These are phyloP conservation scores for Neelides folsomi DNA, from an alignment of 2,888 invertebrate genomes.

Conservation along the genomic window DNA sequence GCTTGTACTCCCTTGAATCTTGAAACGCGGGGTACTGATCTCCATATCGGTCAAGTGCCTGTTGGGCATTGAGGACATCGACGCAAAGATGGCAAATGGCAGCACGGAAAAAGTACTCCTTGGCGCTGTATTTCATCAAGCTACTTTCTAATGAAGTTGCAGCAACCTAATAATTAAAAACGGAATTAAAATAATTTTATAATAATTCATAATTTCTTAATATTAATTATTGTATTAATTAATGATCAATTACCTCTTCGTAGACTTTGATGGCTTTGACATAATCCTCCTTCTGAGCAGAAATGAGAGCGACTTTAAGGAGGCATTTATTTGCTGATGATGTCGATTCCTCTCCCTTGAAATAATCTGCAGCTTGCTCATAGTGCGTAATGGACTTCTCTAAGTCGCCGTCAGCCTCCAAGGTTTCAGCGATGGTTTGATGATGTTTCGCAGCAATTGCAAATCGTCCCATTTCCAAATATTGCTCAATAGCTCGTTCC, in stretches of 20 bases:
- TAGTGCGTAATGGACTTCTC: slow-evolving; percentile 84
- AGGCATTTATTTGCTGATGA: slow-evolving; percentile 97
- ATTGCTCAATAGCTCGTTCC: slow-evolving; percentile 87
- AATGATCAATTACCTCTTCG: slow-evolving; percentile 83
- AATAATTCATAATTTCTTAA: too few relatives aligned
- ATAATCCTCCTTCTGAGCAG: slow-evolving; percentile 91
- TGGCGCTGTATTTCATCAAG: slow-evolving; percentile 92
- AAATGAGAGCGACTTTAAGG: slow-evolving; percentile 92
- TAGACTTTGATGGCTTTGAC: slow-evolving; percentile 94
- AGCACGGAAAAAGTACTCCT: slow-evolving; percentile 96
- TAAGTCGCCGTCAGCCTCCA: slow-evolving; percentile 80
- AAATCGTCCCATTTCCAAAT: slow-evolving; percentile 96
- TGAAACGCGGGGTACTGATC: slow-evolving; percentile 90
- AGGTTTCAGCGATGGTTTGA: slow-evolving; percentile 84
- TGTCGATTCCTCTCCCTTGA: slow-evolving; percentile 93
- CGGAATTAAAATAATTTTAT: too few relatives aligned
- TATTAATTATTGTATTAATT: too few relatives aligned
- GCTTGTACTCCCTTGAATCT: slow-evolving; percentile 89
- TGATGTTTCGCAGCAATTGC: slow-evolving; percentile 97
- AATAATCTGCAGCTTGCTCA: slow-evolving; percentile 97
- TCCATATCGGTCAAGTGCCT: slow-evolving; percentile 83
- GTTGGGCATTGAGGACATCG: slow-evolving; percentile 84
- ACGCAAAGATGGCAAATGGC: slow-evolving; percentile 92
- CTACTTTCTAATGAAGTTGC: slow-evolving; percentile 85
- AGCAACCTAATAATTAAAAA: slow-evolving; percentile 50